These are phyloP conservation scores for Hippopotamus amphibius DNA, from an alignment of 2,113 vertebrate genomes.

Conservation along the genomic window DNA sequence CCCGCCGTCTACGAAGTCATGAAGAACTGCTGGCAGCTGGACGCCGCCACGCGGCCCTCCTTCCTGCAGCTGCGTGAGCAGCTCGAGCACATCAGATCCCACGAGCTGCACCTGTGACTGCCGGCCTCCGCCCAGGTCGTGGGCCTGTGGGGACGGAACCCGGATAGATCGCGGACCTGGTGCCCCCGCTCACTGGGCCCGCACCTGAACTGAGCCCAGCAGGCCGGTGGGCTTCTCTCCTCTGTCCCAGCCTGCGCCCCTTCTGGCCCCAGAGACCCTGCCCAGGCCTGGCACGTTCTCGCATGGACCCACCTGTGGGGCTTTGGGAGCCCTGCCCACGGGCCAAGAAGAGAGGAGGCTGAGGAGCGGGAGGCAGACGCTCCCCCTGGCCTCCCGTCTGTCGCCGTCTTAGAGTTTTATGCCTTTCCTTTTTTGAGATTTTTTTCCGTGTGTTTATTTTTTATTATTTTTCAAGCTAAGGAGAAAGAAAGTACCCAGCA, in stretches of 20 bases:
- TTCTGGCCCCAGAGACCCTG: neutral
- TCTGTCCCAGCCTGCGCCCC: constrained; percentile 71
- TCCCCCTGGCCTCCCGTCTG: neutral
- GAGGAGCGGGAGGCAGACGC: neutral
- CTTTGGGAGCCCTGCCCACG: neutral
- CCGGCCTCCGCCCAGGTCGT: neutral
- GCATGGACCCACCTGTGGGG: constrained; percentile 45
- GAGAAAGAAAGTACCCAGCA: constrained; percentile 80
- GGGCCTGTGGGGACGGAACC: constrained; percentile 36
- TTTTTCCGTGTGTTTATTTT: constrained; percentile 81
- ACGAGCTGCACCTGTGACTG: constrained; percentile 95
- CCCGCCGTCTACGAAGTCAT: constrained; percentile 95
- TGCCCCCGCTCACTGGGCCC: constrained; percentile 20
- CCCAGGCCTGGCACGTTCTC: constrained; percentile 35
- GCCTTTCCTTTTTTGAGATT: constrained; percentile 76
- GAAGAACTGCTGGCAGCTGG: constrained; percentile 97
- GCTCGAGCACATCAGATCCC: constrained; percentile 93
- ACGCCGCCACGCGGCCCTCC: constrained; percentile 91
- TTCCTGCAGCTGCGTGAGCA: constrained; percentile 94
- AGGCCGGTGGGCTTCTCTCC: constrained; percentile 51
- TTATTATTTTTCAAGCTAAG: constrained; percentile 87
- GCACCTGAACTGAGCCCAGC: constrained; percentile 62
- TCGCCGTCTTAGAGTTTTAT: constrained; percentile 76
- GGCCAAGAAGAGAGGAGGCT: neutral
- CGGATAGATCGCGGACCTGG: neutral